Evolutionary conservation across 2,113 vertebrate genomes (phyloP), one percentile per base, ranked within the genome.

Genomic region (Leuciscus idus): DNA sequence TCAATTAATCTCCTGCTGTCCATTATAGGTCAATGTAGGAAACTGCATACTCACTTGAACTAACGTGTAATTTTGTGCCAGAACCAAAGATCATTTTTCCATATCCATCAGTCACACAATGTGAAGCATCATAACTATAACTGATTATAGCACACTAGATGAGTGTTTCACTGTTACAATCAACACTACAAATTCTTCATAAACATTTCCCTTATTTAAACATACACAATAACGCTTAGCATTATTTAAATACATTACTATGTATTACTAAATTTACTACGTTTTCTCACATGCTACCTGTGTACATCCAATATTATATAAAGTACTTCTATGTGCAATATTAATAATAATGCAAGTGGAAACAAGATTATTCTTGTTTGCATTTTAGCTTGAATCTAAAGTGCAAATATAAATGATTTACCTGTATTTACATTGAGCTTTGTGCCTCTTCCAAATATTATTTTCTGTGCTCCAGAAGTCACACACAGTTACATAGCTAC

Each of bases 41-140:
- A 66, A 30, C 11, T 28, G 43, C 11, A 39, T 50, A 87, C 87
- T 88, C 74, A 88, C 88, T 81, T 70, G 85, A 17, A 39, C 48
- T 57, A n/a, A 80, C 50, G 11, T 81, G 83, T 17, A 89, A 46
- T 77, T 85, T 82, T 70, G 23, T 82, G 21, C 85, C 89, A 59
- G 46, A 55, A 33, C 77, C 83, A 68, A 89, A 89, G 12, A 81
- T 72, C 10, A 89, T 3, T 26, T 76, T 89, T 83, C 50, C 66
- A 50, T 76, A 33, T 33, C 64, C 11, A 80, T 46, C 78, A 70
- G 76, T 84, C 88, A 89, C 88, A 89, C 88, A 76, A 55, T 74
- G 75, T 4, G 39, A 43, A 30, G 48, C 36, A 7, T 12, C 55
- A 74, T 57, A 59, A 33, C 87, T 48, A 66, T 52, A 85, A 88